Base-by-base conservation (phyloP, 1,140 invertebrate species). In the Cyclargus thomasi region DNA sequence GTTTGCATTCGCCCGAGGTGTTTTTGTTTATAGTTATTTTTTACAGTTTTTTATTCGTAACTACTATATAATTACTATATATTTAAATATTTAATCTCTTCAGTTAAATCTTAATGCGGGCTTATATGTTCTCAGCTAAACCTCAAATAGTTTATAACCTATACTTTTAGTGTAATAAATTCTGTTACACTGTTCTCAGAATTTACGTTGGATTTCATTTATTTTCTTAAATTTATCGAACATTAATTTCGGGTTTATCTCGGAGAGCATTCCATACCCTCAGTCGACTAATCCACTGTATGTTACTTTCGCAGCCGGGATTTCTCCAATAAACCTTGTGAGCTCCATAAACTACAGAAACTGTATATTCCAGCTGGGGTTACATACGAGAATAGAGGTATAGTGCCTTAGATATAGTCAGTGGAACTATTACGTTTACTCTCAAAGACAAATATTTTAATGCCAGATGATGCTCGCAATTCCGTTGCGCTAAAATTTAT, bases 321-420 rank as follows among this genome's bases (percentile, higher is more conserved):
- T 59, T 59, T 59, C 55, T 59, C 17, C 18, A 59, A 59, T 59
- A 59, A 59, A 20, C 55, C 55, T 59, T 59, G 55, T 20, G 55
- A 59, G 55, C 55, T 59, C 55, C 55, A 59, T 59, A 59, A 59
- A 59, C 55, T 59, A 59, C 55, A 59, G 18, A 59, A 18, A 21
- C 20, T 59, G 55, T 59, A 59, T 59, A 59, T 59, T 59, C 55
- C 55, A 59, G 55, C 18, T 59, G 2, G 18, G 18, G 53, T 47
- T 47, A 47, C 39, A 16, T 47, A 47, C 11, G 39, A 47, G 14
- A 47, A 47, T 47, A 47, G 39, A 47, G 11, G 39, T 14, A 47
- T 29, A 29, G 29, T 6, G 23, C 23, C 23, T 23, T 29, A 29
- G 29, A 7, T 29, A 29, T 29, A 29, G 29, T 29, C 29, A 29